Evolutionary conservation across 2,113 vertebrate species (phyloP), one percentile per base, ranked within the genome.

Genomic region (Nestor notabilis): DNA sequence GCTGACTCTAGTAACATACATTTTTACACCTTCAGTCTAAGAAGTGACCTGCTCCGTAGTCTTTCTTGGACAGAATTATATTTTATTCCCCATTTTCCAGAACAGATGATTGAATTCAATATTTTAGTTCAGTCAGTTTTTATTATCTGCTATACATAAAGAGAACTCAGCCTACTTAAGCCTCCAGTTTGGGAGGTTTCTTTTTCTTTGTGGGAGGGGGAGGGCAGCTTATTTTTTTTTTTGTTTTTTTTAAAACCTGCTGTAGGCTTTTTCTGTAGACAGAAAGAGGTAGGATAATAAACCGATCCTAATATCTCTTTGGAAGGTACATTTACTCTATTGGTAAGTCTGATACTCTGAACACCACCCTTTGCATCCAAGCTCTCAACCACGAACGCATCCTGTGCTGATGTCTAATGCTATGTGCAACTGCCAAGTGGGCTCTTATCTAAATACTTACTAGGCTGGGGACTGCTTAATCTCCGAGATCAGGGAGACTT

Each of bases 381-480:
- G 53, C 64, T 35, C 76, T 31, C 23, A 44, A 5, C 65, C 70
- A 43, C 4, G 1, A 68, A 79, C 17, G 47, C 90, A 76, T 87
- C 89, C 86, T 50, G 58, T 31, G 69, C 80, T 87, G 2, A 33
- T 27, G 20, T 20, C 50, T 64, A 7, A 11, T 1, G 52, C 76
- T 83, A 0, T 27, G n/a, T 31, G 76, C 25, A 28, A 3, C 12
- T 97, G 94, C 94, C 96, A 96, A 96, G 63, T 46, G 93, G 56
- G 96, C 90, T 96, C 84, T n/a, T 63, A 81, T 91, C 87, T 95
- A 94, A 72, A 70, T 35, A 35, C 78, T 94, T 70, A 46, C 84
- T 49, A 21, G 87, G 90, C 87, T 87, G 66, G 75, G 90, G 77
- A 83, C 82, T 85, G 66, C 95, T 41, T 96, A 90, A 97, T 96